Percentiles rank a stretch among this genome's conserved stretches.
Conservation (phyloP, 2,113 vertebrate species). For the Microtus ochrogaster region DNA sequence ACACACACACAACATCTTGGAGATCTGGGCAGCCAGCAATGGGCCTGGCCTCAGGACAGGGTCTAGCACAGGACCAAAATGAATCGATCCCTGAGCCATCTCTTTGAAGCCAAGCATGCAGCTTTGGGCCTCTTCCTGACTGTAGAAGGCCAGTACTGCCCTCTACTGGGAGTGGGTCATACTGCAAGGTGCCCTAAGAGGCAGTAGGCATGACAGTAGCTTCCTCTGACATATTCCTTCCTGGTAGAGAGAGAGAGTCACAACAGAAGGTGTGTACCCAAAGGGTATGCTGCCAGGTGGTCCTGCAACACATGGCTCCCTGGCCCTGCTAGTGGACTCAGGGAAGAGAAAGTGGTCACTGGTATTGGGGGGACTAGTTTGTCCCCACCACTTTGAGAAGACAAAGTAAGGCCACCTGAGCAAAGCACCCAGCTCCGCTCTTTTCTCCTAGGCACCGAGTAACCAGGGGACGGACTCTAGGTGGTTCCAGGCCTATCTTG, state of each 20-base stretch:
- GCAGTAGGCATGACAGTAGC: fast-evolving
- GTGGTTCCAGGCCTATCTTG: neutral
- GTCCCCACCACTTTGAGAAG: neutral
- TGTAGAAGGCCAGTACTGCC: fast-evolving
- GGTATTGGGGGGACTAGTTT: neutral
- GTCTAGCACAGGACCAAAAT: fast-evolving
- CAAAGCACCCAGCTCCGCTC: too few species aligned
- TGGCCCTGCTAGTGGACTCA: too few species aligned
- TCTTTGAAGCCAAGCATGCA: neutral
- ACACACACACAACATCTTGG: neutral
- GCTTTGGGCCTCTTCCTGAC: neutral
- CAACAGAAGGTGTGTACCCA: too few species aligned
- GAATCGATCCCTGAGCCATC: neutral
- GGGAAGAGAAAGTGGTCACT: too few species aligned
- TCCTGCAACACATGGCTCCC: neutral
- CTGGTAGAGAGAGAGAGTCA: neutral
- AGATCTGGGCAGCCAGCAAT: neutral
- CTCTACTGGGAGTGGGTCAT: too few species aligned
- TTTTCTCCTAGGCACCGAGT: neutral
- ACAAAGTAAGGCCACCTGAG: neutral
- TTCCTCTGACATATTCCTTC: neutral
- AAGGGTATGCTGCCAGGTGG: fast-evolving
- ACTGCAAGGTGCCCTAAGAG: neutral
- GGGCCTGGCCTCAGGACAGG: neutral
- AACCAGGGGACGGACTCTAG: fast-evolving